A percentile compares a stretch with the other conserved stretches of the same genome.
Conservation (phyloP, 2,888 invertebrate genomes). For the Plemyria rubiginata region DNA sequence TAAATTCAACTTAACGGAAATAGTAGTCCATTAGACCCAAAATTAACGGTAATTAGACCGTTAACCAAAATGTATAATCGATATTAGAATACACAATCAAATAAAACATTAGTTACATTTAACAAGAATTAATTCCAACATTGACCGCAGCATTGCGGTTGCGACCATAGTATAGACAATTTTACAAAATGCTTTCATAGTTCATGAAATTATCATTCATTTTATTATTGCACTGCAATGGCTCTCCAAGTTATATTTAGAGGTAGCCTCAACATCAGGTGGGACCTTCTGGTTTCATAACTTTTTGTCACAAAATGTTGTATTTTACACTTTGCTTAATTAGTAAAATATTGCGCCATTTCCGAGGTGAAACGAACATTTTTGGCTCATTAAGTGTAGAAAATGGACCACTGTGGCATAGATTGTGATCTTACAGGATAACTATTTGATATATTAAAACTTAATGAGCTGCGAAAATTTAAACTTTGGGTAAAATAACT, state of each 20-base stretch:
- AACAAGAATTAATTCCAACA: slow-evolving; percentile 63
- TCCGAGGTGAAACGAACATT: slow-evolving; percentile 15
- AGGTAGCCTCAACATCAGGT: too few relatives aligned
- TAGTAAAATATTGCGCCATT: slow-evolving; percentile 24
- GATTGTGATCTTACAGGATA: slow-evolving; percentile 18
- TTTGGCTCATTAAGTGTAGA: slow-evolving; percentile 17
- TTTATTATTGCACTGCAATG: background rate
- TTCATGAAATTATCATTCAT: slow-evolving; percentile 1
- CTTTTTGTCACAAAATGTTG: background rate
- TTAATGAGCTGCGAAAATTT: slow-evolving; percentile 6
- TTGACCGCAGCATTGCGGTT: slow-evolving; percentile 60
- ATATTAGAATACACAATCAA: slow-evolving; percentile 39
- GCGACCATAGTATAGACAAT: slow-evolving; percentile 6
- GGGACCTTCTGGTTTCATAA: too few relatives aligned
- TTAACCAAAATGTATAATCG: slow-evolving; percentile 25
- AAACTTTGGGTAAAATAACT: background rate
- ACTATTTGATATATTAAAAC: slow-evolving; percentile 7
- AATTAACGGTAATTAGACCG: slow-evolving; percentile 3
- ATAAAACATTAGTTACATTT: slow-evolving; percentile 63
- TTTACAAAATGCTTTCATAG: slow-evolving; percentile 11
- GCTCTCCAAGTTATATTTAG: too few relatives aligned
- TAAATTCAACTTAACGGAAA: background rate
- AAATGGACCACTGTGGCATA: slow-evolving; percentile 10
- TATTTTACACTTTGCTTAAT: background rate
- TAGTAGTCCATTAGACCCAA: background rate